Evolutionary conservation across 2,797 vertebrate genomes (phyloP), one percentile per base, ranked within the genome.

Genomic region (Poeciliopsis turneri): DNA sequence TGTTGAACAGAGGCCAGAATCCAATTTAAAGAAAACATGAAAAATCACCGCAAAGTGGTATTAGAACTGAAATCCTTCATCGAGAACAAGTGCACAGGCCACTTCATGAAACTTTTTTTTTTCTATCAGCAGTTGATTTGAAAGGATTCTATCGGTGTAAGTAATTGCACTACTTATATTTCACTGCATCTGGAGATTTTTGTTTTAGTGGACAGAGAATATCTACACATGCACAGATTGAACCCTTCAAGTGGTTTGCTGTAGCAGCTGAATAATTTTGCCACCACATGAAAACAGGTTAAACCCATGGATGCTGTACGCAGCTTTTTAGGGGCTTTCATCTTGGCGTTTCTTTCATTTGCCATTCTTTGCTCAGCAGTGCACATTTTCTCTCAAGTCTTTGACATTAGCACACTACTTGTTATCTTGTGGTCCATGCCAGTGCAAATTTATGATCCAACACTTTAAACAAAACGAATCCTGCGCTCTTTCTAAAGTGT

Each of bases 181-280:
- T 68, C 36, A 68, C 20, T 68, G 20, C 36, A 3, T 23, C 66
- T 41, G 66, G 39, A 25, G 66, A 41, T 70, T 69, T 45, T 41
- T n/a, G 18, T 66, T 81, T 81, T 39, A 23, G 15, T 82, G 72
- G 75, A n/a, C 61, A 77, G 33, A 77, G 5, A 28, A 76, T 72
- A 71, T 76, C 71, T 77, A 81, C 73, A 79, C 51, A 77, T 82
- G 76, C 72, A 39, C 72, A 43, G 51, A 47, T 77, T 75, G 68
- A 79, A 85, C 82, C 64, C 79, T 75, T 86, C 28, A 77, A 72
- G 87, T 83, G 80, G 66, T 91, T 89, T 89, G 86, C 85, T 87
- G 90, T 86, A 86, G 87, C 51, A 53, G 75, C 85, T 80, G 84
- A 90, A 92, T 92, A 84, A 92, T 92, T 90, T 88, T 80, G 79